phyloP scores from a whole-genome alignment of 2,888 invertebrate species.

The Lepetodrilus schrolli region DNA sequence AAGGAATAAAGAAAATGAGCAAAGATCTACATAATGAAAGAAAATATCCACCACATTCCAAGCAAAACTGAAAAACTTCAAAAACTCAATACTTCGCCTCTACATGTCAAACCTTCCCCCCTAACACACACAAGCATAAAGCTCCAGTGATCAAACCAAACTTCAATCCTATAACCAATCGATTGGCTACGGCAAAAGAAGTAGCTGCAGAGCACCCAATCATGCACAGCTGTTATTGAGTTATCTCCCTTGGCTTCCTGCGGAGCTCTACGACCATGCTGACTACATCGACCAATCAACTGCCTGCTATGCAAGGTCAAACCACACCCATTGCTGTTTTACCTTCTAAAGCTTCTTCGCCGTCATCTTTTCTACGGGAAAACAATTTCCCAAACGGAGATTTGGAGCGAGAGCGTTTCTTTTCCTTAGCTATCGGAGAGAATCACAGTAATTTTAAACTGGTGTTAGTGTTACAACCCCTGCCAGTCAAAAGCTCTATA shows the following conservation, averaged over 20 bases:
- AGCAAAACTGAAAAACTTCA: too few species aligned
- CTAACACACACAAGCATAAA: too few species aligned
- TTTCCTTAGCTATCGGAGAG: constrained; percentile 70
- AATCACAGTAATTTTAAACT: neutral
- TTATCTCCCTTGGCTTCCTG: neutral
- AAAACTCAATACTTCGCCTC: too few species aligned
- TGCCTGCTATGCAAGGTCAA: constrained; percentile 15
- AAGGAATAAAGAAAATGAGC: too few species aligned
- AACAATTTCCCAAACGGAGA: constrained; percentile 85
- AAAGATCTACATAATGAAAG: too few species aligned
- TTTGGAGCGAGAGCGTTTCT: constrained; percentile 92
- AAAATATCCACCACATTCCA: too few species aligned
- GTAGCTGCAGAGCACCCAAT: too few species aligned
- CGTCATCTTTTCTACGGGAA: constrained; percentile 57
- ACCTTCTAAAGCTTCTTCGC: constrained; percentile 28
- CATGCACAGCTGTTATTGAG: too few species aligned
- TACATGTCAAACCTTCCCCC: too few species aligned
- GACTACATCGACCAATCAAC: constrained; percentile 5
- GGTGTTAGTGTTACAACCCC: neutral
- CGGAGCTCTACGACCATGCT: neutral
- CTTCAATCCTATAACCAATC: too few species aligned
- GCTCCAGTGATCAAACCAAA: too few species aligned
- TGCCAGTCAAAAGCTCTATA: neutral
- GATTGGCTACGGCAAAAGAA: too few species aligned
- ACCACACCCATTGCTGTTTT: neutral